Evolutionary conservation across 92 coral and sea anemone species (phyloP), one percentile per base, ranked within the genome.

Genomic region (Zoanthus sociatus): DNA sequence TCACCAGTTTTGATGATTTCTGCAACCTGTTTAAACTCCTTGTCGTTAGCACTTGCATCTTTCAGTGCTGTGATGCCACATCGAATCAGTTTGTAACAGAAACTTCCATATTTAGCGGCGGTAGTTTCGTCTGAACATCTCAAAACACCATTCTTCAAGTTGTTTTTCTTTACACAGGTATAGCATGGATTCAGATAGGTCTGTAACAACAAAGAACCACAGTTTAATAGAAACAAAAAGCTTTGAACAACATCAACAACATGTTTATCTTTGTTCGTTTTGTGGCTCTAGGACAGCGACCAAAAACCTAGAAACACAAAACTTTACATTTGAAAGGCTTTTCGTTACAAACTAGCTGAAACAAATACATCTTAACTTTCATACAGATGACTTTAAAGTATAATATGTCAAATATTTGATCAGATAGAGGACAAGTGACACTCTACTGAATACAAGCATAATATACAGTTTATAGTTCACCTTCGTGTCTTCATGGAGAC

Each of bases 401-500:
- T 26, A 50, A 30, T 9, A 18, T 48, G 31, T 10, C 7, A 10
- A 76, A 12, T 50, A n/a, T 2, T 9, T 12, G 18, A 30, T 54
- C 12, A 8, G 20, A 9, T 6, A 16, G 0, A 15, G 51, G 17
- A 5, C 44, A 7, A 55, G 9, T 32, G 21, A 45, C 31, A 13
- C 1, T 11, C 3, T 32, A 58, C 66, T 17, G 11, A 58, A 78
- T 10, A 15, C 51, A 63, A 55, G 9, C 14, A 78, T 3, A 26
- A 33, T 17, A n/a, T 14, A 5, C 11, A 13, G 26, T 26, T 26
- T 26, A 26, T 26, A 26, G 64, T 68, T 77, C 78, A 94, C 98
- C 95, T 94, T 93, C 64, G 98, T 93, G 77, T 91, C 95, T 64
- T 90, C 98, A 83, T 87, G 87, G 21, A 94, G 98, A 71, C 92